Evolutionary conservation across 2,113 vertebrate genomes (phyloP), one percentile per base, ranked within the genome.

Genomic region (Ameiurus melas): DNA sequence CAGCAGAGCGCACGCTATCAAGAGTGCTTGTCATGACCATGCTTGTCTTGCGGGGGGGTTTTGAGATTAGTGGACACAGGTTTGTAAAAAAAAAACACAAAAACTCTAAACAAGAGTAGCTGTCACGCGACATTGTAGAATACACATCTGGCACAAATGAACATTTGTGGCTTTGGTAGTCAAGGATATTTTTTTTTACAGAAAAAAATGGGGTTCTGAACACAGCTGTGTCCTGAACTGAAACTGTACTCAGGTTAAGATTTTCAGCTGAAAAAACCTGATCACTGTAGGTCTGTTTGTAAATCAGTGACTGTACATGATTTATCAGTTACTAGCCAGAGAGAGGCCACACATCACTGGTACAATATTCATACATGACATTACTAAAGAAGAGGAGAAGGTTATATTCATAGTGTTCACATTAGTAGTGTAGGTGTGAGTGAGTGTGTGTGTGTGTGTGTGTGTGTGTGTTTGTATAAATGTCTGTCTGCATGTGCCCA

Each of bases 1-100:
- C 39, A 78, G 43, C 47, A 39, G 19, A 47, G 58, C n/a, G 16
- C 16, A 20, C 13, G 8, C 27, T 83, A 17, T 78, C 27, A 51
- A 77, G 79, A 20, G 47, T 75, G 80, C 60, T 80, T 80, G 25
- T 75, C 87, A 73, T 55, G 62, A 55, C 53, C 68, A 73, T 71
- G 64, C 77, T 86, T 89, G 85, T 66, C 88, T 87, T 87, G 66
- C 2, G 43, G 62, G 83, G 85, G 80, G 30, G 16, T 36, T 73
- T n/a, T 75, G 39, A 55, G 53, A 71, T 80, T 25, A 86, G 64
- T 86, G 84, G 43, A 84, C 30, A 66, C 20, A 66, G 51, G 27
- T 86, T 82, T 81, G 12, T 16, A 43, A 70, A 77, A 58, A 82
- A 43, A 17, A 55, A 25, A 2, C 5, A 5, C 8, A 36, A n/a